Percentiles rank a stretch among this genome's conserved stretches.
These are phyloP conservation scores for Gymnosoma rotundatum DNA, from an alignment of 2,888 invertebrate species.

Conservation along the genomic window DNA sequence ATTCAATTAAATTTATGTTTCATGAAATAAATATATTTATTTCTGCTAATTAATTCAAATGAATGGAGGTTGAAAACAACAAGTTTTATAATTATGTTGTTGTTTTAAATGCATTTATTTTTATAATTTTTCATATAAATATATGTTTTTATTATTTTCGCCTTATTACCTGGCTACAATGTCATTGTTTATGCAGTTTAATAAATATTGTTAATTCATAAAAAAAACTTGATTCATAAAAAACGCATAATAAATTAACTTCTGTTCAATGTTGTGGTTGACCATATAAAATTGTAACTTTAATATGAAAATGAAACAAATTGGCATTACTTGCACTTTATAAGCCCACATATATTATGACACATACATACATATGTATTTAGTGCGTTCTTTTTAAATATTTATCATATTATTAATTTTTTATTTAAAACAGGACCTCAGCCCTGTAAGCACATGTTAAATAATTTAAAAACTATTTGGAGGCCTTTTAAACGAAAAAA, in stretches of 20 bases:
- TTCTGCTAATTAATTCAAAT: constrained; percentile 32
- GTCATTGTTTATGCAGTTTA: constrained; percentile 29
- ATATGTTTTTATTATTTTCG: constrained; percentile 7
- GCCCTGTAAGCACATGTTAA: no score
- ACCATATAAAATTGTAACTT: constrained; percentile 61
- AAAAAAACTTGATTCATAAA: not conserved
- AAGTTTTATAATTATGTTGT: not conserved
- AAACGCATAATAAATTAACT: constrained; percentile 66
- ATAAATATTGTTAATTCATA: constrained; percentile 44
- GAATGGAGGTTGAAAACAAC: not conserved
- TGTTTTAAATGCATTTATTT: constrained; percentile 10
- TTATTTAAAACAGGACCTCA: no score
- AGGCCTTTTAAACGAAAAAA: no score
- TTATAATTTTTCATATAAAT: not conserved
- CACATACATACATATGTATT: not conserved
- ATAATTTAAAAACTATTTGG: no score
- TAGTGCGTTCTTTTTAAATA: not conserved
- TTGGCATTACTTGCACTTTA: constrained; percentile 58
- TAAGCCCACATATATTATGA: not conserved
- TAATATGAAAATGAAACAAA: constrained; percentile 64
- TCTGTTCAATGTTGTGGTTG: constrained; percentile 63
- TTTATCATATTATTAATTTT: no score
- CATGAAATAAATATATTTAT: constrained; percentile 1
- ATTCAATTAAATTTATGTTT: constrained; percentile 15
- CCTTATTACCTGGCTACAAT: constrained; percentile 10